Conservation (phyloP, 2,888 invertebrate species). For the Eurois occulta region DNA sequence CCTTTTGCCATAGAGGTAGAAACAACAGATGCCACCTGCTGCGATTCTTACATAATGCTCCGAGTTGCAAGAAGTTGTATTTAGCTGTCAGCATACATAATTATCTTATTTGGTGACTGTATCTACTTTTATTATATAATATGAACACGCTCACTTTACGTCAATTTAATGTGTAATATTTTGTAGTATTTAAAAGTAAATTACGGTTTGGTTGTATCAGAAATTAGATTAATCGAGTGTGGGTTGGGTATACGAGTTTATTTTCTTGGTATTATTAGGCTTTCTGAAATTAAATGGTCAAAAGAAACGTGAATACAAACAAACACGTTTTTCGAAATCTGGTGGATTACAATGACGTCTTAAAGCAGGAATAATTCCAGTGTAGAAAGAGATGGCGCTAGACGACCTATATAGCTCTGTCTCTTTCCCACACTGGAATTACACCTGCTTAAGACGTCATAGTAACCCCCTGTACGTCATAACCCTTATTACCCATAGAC, state of each 20-base stretch:
- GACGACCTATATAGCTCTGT: too few relatives aligned
- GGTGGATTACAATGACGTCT: too few relatives aligned
- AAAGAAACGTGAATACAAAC: not conserved
- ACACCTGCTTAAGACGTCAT: too few relatives aligned
- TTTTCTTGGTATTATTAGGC: not conserved
- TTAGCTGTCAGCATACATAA: not conserved
- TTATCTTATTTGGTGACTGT: conserved; percentile 23
- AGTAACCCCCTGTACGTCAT: not conserved
- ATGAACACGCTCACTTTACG: conserved; percentile 53
- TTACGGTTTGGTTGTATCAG: conserved; percentile 12
- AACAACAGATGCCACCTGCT: not conserved
- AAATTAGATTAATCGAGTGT: conserved; percentile 27
- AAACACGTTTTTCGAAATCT: conserved; percentile 3
- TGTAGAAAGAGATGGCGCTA: too few relatives aligned
- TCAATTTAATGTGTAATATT: conserved; percentile 29
- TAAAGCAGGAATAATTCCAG: too few relatives aligned
- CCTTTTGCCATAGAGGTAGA: not conserved
- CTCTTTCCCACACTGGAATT: too few relatives aligned
- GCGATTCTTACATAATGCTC: not conserved
- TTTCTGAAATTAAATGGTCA: not conserved
- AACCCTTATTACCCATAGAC: not conserved
- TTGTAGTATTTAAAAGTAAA: conserved; percentile 39
- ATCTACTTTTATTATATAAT: conserved; percentile 55
- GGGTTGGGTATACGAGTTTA: conserved; percentile 1
- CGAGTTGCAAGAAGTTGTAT: not conserved